Evolutionary conservation across 2,113 vertebrate species (phyloP).

Genomic region (Dendropsophus ebraccatus): DNA sequence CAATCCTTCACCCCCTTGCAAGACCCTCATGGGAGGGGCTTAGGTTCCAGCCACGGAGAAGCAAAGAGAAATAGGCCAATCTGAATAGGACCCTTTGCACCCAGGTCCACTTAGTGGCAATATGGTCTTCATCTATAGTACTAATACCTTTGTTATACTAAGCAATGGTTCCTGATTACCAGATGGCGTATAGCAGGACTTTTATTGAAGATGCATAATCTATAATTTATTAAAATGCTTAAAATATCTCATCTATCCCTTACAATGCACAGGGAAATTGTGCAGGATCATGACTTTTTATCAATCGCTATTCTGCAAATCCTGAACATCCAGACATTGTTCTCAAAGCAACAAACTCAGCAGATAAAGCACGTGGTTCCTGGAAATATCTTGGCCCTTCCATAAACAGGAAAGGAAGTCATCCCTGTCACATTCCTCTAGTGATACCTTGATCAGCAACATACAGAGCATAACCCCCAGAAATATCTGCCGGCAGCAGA

Average conservation of each 20-base stretch:
- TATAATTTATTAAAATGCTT: neutral
- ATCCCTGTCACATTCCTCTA: slow-evolving; percentile 9
- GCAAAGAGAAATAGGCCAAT: no score
- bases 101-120: no score
- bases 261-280: neutral
- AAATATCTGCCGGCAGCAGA: no score
- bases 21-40: no score
- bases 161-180: neutral
- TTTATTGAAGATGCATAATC: neutral
- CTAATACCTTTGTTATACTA: neutral
- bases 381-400: slow-evolving; percentile 34
- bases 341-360: slow-evolving; percentile 49
- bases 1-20: no score
- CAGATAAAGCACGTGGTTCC: slow-evolving; percentile 39
- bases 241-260: neutral
- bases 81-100: no score
- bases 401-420: slow-evolving; percentile 52
- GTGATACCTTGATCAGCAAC: neutral
- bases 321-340: slow-evolving; percentile 52
- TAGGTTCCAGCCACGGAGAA: no score
- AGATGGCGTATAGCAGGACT: neutral
- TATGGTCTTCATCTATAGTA: no score
- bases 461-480: no score
- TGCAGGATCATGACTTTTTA: slow-evolving; percentile 28
- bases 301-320: slow-evolving; percentile 11